These are phyloP conservation scores for Herpetotheres cachinnans DNA, from an alignment of 2,113 vertebrate genomes.

Conservation along the genomic window DNA sequence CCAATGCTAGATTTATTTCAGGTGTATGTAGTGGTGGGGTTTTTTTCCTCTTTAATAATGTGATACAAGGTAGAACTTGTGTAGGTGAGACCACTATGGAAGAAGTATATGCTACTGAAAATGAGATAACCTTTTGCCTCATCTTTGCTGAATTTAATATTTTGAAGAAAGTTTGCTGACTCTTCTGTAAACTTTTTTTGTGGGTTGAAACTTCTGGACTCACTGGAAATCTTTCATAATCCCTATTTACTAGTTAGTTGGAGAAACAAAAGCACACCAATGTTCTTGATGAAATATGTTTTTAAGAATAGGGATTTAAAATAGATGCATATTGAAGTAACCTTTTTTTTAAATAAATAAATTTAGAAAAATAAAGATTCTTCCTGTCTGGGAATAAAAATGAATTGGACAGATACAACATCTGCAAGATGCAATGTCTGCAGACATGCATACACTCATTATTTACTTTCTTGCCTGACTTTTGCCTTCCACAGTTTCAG, in stretches of 20 bases:
- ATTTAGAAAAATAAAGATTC: background rate
- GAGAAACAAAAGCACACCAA: rapidly evolving
- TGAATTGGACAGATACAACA: background rate
- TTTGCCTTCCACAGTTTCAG: background rate
- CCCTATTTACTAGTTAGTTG: background rate
- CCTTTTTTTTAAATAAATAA: background rate
- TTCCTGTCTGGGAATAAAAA: background rate
- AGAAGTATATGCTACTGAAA: background rate
- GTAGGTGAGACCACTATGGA: background rate
- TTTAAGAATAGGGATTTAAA: background rate
- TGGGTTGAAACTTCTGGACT: background rate
- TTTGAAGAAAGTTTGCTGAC: background rate
- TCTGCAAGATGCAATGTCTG: background rate
- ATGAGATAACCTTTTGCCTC: background rate
- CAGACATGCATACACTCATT: background rate
- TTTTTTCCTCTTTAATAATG: background rate
- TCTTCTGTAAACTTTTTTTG: background rate
- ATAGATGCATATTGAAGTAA: background rate
- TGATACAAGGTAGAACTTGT: background rate
- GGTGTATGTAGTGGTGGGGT: rapidly evolving
- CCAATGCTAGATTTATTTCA: background rate
- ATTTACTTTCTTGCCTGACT: background rate
- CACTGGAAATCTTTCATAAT: background rate
- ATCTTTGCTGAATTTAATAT: background rate
- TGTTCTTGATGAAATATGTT: background rate